Percentiles rank a stretch among this genome's conserved stretches.
Conservation (phyloP, 2,797 vertebrate species). For the Smutsia temminckii region DNA sequence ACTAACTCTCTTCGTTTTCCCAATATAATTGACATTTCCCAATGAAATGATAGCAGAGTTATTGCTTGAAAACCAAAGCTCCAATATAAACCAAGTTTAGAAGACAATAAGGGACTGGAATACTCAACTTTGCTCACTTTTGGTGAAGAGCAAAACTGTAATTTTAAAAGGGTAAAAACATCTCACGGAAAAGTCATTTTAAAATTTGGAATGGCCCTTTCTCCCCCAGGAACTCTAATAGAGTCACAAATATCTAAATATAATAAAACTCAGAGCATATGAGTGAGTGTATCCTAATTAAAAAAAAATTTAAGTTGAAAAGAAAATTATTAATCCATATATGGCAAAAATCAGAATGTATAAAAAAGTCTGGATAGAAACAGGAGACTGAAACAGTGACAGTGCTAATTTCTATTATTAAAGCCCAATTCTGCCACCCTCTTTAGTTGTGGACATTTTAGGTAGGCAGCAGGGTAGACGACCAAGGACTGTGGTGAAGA, state of each 20-base stretch:
- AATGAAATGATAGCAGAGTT: neutral
- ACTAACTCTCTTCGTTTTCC: neutral
- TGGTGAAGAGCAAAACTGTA: neutral
- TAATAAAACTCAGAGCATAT: neutral
- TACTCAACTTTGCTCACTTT: constrained; percentile 13
- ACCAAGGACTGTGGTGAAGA: neutral
- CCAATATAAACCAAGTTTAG: neutral
- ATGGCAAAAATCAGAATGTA: neutral
- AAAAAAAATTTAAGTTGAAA: neutral
- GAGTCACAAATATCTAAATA: neutral
- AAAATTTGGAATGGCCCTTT: constrained; percentile 28
- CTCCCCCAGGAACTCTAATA: neutral
- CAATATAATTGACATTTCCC: neutral
- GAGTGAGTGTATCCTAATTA: neutral
- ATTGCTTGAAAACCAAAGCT: neutral
- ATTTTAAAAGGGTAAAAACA: constrained; percentile 26
- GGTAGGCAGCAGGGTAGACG: neutral
- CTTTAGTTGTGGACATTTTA: neutral
- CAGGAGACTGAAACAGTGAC: neutral
- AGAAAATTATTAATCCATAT: neutral
- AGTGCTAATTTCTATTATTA: neutral
- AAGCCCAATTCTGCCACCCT: neutral
- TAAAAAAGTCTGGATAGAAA: neutral
- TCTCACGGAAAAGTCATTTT: constrained; percentile 17
- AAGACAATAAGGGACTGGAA: neutral